phyloP scores from a whole-genome alignment of 1,140 invertebrate species.

The Neodiprion lecontei region DNA sequence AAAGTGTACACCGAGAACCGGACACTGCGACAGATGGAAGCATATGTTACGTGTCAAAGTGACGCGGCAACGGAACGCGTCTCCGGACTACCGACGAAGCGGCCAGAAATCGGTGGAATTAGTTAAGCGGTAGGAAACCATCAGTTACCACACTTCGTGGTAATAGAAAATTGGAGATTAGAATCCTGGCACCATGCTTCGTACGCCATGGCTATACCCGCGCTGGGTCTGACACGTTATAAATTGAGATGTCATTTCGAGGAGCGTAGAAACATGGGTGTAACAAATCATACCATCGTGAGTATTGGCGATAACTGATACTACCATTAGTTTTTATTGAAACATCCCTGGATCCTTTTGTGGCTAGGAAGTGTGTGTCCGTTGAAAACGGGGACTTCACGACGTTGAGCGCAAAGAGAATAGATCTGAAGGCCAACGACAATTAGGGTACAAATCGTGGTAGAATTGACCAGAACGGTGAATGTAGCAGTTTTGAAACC shows the following conservation, averaged over 20 bases:
- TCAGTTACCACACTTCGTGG: not conserved
- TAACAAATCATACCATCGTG: not conserved
- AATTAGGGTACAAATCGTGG: not conserved
- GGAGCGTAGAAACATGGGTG: not conserved
- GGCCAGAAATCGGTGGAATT: not conserved
- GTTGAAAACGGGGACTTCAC: not conserved
- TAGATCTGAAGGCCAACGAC: not conserved
- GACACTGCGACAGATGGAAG: not conserved
- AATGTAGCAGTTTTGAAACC: not conserved
- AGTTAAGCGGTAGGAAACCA: not conserved
- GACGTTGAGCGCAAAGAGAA: not conserved
- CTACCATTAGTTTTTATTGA: slow-evolving; percentile 12
- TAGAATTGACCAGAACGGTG: not conserved
- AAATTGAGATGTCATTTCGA: slow-evolving; percentile 8
- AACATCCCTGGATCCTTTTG: not conserved
- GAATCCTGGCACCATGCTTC: slow-evolving; percentile 1
- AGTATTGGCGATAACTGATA: slow-evolving; percentile 4
- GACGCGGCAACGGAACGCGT: not conserved
- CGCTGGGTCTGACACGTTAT: not conserved
- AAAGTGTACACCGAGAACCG: not conserved
- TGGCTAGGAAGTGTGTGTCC: not conserved
- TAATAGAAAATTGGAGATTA: not conserved
- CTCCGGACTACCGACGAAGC: not conserved
- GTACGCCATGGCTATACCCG: not conserved
- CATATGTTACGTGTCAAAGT: not conserved